Base-by-base conservation (phyloP, 2,797 vertebrate genomes). In the Craterocephalus amniculus region DNA sequence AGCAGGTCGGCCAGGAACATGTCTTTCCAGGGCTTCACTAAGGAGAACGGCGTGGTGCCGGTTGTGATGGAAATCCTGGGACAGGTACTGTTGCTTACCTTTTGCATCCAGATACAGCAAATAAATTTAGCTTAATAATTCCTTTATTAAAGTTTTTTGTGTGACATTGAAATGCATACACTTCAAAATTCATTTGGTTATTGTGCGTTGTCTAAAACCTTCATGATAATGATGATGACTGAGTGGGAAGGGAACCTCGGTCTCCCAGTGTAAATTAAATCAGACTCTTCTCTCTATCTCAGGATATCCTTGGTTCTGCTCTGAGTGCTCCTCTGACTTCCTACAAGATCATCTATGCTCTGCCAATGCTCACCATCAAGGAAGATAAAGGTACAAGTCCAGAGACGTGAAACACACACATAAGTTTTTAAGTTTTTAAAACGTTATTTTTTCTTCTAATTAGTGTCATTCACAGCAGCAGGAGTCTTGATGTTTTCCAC, bases 331-430 rank as follows among this genome's bases (percentile, higher is more conserved):
- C 98, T 11, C 90, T 99, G 62, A 96, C 94, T 0, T 80, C 91
- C 49, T 98, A 98, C 81, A 96, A 95, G 78, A 91, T 96, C 68
- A 95, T 98, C 22, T 98, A 97, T 0, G 94, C 96, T 63, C 95
- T 99, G 67, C 98, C 98, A n/a, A 99, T 99, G 98, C 95, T 99
- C 71, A 98, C 97, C 36, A 99, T 99, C 89, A 99, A 98, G 87
- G 97, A 99, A 79, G 97, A 99, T 78, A 99, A 99, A 98, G 98
- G 98, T 97, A 95, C 0, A 4, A 64, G 18, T 57, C 13, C 45
- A 48, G 2, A 56, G 0, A 16, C 20, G 11, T 24, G 18, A 20
- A 58, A 52, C 7, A 10, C 18, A 34, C 29, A 1, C 4, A 32
- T 57, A 38, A 13, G 13, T 49, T 13, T n/a, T n/a, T n/a, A n/a